Base-by-base conservation (phyloP, 1,140 invertebrate genomes). In the Tetramorium parvispinum region DNA sequence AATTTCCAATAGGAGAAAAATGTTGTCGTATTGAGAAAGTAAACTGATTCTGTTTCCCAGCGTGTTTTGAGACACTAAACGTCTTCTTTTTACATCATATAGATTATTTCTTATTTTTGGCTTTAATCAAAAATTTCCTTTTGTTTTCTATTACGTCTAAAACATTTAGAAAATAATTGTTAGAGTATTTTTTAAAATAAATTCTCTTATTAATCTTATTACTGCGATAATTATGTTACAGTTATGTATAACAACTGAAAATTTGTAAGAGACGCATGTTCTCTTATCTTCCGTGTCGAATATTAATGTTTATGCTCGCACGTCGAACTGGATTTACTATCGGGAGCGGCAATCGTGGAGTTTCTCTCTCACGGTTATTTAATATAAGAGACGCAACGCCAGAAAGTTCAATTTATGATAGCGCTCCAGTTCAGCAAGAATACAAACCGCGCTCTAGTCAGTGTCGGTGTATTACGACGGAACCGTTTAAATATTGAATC, bases 321-420 rank as follows among this genome's bases (percentile, higher is more conserved):
- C n/a, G n/a, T 40, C 16, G 21, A 81, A 40, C 63, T n/a, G n/a
- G 10, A 81, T 70, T 81, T 70, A 53, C 24, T 32, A 53, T 68
- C 11, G 6, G 7, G 27, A 24, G 7, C n/a, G 18, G 18, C 59
- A 68, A 81, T 81, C 46, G 40, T 32, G 13, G 46, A 55, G 77
- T 70, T 68, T 81, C 21, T 40, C 46, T 79, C 32, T 53, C 32
- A 18, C 16, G 32, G 21, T 70, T 55, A 81, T 81, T 70, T 81
- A 81, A 81, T 81, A 37, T 40, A 55, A 53, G 77, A 70, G 46
- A 81, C 32, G 32, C 32, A 70, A 55, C 21, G 21, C 5, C 63
- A 53, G 63, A 68, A 81, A 70, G 77, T 81, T 81, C 5, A 79
- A 79, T 79, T 79, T 79, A 79, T 68, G 61, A 79, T 37, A 53